phyloP scores from a whole-genome alignment of 1,140 invertebrate species.

The Kradibia gibbosae region DNA sequence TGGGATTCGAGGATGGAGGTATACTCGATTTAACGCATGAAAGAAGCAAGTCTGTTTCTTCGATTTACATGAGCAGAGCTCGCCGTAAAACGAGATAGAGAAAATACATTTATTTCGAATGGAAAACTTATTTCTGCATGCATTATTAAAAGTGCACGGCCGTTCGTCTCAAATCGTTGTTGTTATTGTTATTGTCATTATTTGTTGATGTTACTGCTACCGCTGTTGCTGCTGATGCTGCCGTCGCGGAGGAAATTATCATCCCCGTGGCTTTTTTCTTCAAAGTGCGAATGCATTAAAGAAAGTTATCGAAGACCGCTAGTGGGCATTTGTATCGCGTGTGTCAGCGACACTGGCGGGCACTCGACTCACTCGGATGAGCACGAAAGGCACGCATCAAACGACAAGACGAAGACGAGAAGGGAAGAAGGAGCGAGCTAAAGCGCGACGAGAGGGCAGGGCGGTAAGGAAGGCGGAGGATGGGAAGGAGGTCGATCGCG shows the following conservation, averaged over 20 bases:
- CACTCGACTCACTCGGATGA: slow-evolving; percentile 14
- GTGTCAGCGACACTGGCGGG: slow-evolving; percentile 18
- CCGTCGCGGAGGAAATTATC: too few relatives aligned
- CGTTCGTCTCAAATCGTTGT: background rate
- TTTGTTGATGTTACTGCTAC: too few relatives aligned
- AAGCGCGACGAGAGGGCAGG: background rate
- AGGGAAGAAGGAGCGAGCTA: background rate
- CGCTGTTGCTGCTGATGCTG: too few relatives aligned
- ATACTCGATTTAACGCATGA: slow-evolving; percentile 35
- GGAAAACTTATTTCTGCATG: background rate
- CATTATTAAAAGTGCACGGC: background rate
- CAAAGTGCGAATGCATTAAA: slow-evolving; percentile 10
- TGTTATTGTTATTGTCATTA: background rate
- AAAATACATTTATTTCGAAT: background rate
- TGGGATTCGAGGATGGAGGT: background rate
- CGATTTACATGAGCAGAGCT: background rate
- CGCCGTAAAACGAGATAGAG: background rate
- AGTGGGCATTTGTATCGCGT: background rate
- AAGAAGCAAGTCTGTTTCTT: slow-evolving; percentile 22
- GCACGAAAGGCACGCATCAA: slow-evolving; percentile 12
- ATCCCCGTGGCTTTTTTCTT: too few relatives aligned
- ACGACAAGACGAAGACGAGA: slow-evolving; percentile 5
- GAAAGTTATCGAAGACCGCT: slow-evolving; percentile 11
- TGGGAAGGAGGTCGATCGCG: background rate
- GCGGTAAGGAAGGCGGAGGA: background rate